Evolutionary conservation across 92 coral and sea anemone species (phyloP).

Genomic region (Montipora capitata): DNA sequence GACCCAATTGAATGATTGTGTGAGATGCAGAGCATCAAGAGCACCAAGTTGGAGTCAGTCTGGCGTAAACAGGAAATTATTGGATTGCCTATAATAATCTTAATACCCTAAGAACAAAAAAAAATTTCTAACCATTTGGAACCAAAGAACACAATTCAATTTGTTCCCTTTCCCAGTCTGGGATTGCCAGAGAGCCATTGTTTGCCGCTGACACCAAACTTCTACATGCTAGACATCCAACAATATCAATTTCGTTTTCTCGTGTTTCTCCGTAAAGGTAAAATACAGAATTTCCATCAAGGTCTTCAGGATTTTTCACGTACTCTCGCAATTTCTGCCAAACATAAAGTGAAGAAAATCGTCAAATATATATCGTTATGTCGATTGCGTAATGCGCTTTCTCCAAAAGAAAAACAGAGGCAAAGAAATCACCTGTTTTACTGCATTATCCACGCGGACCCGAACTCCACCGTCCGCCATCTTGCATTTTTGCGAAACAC

Average conservation of each 20-base stretch:
- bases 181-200: slow-evolving; percentile 29
- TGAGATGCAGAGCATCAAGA: too few species aligned
- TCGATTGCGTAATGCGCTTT: neutral
- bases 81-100: too few species aligned
- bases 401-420: neutral
- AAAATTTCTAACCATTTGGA: slow-evolving; percentile 56
- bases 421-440: slow-evolving; percentile 66
- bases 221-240: slow-evolving; percentile 82
- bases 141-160: slow-evolving; percentile 61
- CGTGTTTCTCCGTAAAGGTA: slow-evolving; percentile 73
- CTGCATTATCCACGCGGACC: slow-evolving; percentile 51
- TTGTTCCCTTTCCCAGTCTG: slow-evolving; percentile 68
- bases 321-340: slow-evolving; percentile 54
- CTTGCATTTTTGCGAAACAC: slow-evolving; percentile 53
- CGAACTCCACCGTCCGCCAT: slow-evolving; percentile 72
- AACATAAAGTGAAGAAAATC: neutral
- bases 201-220: slow-evolving; percentile 17
- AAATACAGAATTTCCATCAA: slow-evolving; percentile 16
- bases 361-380: neutral
- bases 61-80: too few species aligned
- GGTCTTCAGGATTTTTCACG: slow-evolving; percentile 21
- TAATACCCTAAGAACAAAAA: too few species aligned
- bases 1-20: too few species aligned
- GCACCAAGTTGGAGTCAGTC: too few species aligned
- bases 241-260: slow-evolving; percentile 33